phyloP scores from a whole-genome alignment of 1,140 invertebrate species.

The Antheraea pernyi region DNA sequence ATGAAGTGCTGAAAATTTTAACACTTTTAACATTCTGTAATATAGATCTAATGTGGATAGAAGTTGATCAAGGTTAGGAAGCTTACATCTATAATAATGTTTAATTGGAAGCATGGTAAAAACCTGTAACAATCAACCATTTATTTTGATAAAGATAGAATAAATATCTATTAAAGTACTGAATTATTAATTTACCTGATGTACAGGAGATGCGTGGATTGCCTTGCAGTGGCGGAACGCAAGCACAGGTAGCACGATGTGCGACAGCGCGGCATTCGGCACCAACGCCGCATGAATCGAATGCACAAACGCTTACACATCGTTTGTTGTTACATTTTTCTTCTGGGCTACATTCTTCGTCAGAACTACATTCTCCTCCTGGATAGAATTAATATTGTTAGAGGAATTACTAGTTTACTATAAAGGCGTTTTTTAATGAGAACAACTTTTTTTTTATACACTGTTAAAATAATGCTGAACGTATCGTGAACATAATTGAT shows the following conservation, averaged over 20 bases:
- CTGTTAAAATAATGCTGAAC: not conserved
- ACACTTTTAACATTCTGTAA: too few species aligned
- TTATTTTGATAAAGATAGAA: too few species aligned
- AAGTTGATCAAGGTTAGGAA: too few species aligned
- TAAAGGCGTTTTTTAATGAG: too few species aligned
- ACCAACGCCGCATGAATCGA: conserved; percentile 87
- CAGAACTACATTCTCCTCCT: conserved; percentile 81
- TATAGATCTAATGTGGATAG: too few species aligned
- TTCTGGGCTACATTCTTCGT: conserved; percentile 81
- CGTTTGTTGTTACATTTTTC: conserved; percentile 86
- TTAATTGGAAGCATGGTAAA: too few species aligned
- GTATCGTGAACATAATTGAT: not conserved
- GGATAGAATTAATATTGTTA: not conserved
- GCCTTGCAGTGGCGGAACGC: conserved; percentile 86
- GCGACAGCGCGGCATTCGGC: conserved; percentile 88
- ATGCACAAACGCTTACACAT: conserved; percentile 89
- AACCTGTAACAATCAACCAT: too few species aligned
- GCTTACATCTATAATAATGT: too few species aligned
- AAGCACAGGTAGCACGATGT: conserved; percentile 89
- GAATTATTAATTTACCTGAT: conserved; percentile 75
- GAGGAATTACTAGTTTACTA: not conserved
- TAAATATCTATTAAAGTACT: too few species aligned
- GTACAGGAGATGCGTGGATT: conserved; percentile 91
- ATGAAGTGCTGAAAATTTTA: too few species aligned
- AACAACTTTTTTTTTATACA: too few species aligned